These are phyloP conservation scores for Corythoichthys intestinalis DNA, from an alignment of 2,113 vertebrate species.

Conservation along the genomic window DNA sequence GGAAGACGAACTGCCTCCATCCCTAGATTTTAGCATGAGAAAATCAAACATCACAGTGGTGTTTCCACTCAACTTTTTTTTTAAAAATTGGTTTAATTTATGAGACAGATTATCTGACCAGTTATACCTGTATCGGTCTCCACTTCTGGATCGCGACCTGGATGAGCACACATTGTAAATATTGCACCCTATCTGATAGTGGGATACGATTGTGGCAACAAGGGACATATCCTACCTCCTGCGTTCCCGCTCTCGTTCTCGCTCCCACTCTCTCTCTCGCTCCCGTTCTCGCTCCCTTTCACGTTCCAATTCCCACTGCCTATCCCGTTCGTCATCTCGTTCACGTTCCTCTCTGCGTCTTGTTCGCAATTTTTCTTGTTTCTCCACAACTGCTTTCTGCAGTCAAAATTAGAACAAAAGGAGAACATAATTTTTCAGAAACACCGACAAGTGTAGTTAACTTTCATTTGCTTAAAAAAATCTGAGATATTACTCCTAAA, in stretches of 20 bases:
- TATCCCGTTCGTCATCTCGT: constrained; percentile 76
- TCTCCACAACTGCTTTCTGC: constrained; percentile 91
- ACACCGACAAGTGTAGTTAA: background rate
- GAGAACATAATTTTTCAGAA: background rate
- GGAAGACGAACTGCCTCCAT: constrained; percentile 70
- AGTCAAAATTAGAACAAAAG: background rate
- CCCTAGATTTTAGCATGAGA: constrained; percentile 41
- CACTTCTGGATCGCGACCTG: constrained; percentile 75
- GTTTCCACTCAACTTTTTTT: background rate
- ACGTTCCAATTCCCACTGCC: constrained; percentile 68
- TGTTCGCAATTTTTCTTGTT: constrained; percentile 89
- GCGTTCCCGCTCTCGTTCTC: constrained; percentile 56
- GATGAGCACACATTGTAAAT: constrained; percentile 2
- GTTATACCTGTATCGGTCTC: constrained; percentile 70
- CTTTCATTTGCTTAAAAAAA: too few relatives aligned
- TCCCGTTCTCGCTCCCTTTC: constrained; percentile 60
- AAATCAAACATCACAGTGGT: background rate
- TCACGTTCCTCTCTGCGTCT: constrained; percentile 92
- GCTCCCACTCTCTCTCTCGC: constrained; percentile 45
- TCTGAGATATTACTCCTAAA: background rate
- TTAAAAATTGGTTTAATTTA: background rate
- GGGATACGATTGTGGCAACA: too few relatives aligned
- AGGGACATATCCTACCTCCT: constrained; percentile 54
- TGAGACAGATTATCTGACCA: background rate
- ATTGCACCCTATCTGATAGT: background rate